These are phyloP conservation scores for Sebastes reedi DNA, from an alignment of 2,797 vertebrate genomes.

Conservation along the genomic window DNA sequence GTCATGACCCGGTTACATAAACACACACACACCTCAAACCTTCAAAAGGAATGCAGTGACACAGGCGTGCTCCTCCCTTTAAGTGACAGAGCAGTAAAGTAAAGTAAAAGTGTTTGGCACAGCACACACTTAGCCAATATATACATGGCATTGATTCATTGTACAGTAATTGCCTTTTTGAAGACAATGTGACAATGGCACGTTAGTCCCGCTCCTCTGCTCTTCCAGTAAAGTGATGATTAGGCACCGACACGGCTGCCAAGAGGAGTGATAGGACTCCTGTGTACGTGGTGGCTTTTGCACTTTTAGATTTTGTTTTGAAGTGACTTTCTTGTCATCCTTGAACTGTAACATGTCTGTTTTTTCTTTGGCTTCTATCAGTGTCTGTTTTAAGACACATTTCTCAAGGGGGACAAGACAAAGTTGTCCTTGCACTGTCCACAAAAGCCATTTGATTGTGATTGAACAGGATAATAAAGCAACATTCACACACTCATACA, in stretches of 20 bases:
- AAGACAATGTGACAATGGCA: background rate
- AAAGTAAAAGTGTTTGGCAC: background rate
- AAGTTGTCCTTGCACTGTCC: background rate
- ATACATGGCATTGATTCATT: background rate
- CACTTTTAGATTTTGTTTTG: background rate
- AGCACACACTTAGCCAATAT: background rate
- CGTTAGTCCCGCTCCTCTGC: background rate
- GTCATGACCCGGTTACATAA: background rate
- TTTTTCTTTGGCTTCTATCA: background rate
- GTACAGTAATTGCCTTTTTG: background rate
- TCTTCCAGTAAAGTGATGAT: background rate
- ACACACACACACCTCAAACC: slow-evolving; percentile 29
- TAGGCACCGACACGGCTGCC: background rate
- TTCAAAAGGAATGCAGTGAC: slow-evolving; percentile 57
- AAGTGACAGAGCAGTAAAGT: slow-evolving; percentile 1
- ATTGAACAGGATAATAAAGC: background rate
- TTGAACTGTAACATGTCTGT: background rate
- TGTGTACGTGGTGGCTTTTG: background rate
- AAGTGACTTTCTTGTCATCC: background rate
- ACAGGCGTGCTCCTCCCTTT: slow-evolving; percentile 48
- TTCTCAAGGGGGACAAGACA: background rate
- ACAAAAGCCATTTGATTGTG: background rate
- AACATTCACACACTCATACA: background rate
- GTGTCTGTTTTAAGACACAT: background rate
- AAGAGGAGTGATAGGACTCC: background rate